A percentile compares a stretch with the other conserved stretches of the same genome.
phyloP scores from a whole-genome alignment of 2,797 vertebrate species.

The Sebastolobus altivelis region DNA sequence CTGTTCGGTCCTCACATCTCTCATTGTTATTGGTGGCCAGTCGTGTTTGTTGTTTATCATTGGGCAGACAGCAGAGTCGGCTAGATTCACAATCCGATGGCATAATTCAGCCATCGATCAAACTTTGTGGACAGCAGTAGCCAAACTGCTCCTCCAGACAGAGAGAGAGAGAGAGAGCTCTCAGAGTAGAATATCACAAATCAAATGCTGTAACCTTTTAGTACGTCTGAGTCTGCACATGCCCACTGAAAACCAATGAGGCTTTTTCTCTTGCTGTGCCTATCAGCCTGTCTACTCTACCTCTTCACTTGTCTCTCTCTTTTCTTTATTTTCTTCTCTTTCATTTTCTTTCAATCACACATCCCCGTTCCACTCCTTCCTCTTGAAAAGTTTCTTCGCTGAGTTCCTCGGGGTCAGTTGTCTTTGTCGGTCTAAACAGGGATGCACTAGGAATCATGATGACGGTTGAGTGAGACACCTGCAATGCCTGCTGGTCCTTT shows the following conservation, averaged over 20 bases:
- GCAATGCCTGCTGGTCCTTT: conserved; percentile 20
- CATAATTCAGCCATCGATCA: conserved; percentile 84
- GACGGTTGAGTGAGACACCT: conserved; percentile 34
- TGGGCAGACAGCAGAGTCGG: conserved; percentile 75
- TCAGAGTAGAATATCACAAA: conserved; percentile 81
- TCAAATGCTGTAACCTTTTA: conserved; percentile 85
- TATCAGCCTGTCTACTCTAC: conserved; percentile 31
- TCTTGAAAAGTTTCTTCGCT: conserved; percentile 37
- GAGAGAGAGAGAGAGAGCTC: conserved; percentile 42
- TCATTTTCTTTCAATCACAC: conserved; percentile 39
- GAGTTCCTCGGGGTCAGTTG: conserved; percentile 27
- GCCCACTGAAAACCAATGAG: conserved; percentile 80
- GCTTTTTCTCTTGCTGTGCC: conserved; percentile 41
- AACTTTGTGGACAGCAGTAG: conserved; percentile 82
- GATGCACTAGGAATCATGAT: conserved; percentile 36
- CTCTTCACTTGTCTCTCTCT: conserved; percentile 38
- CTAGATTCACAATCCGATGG: conserved; percentile 78
- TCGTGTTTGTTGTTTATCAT: conserved; percentile 81
- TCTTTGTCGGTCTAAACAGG: conserved; percentile 52
- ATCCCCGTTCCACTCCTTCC: conserved; percentile 14
- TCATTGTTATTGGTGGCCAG: conserved; percentile 81
- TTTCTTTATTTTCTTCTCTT: conserved; percentile 23
- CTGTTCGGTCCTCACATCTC: conserved; percentile 61
- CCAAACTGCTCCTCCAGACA: conserved; percentile 72
- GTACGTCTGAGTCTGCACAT: conserved; percentile 76